These are phyloP conservation scores for Mimachlamys varia DNA, from an alignment of 2,888 invertebrate species.

Conservation along the genomic window DNA sequence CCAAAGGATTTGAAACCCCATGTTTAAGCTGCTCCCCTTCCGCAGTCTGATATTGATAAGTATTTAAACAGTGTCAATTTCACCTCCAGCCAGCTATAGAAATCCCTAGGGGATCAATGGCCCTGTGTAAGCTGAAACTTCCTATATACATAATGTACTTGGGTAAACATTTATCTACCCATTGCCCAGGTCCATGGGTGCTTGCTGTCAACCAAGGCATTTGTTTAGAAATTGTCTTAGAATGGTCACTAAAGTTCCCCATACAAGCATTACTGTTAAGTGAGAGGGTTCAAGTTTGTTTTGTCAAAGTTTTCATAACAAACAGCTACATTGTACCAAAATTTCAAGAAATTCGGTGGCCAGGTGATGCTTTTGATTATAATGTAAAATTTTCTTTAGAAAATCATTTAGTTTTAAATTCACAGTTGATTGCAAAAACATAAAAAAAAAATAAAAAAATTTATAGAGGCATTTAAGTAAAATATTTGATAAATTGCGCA, in stretches of 20 bases:
- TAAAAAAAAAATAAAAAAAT: no score
- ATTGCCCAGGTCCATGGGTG: neutral
- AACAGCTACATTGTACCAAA: neutral
- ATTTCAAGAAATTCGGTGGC: no score
- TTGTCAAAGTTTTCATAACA: neutral
- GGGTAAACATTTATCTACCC: conserved; percentile 11
- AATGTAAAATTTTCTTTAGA: no score
- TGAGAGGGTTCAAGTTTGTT: neutral
- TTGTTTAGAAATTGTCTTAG: neutral
- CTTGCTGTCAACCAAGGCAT: neutral
- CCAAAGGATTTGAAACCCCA: neutral
- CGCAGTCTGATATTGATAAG: neutral
- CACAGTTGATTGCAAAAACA: no score
- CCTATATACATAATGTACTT: no score
- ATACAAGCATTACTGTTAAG: neutral
- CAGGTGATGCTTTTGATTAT: no score
- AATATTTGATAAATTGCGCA: no score
- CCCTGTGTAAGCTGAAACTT: neutral
- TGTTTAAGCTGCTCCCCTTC: neutral
- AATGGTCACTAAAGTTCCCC: neutral
- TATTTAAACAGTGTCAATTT: conserved; percentile 14
- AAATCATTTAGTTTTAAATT: no score
- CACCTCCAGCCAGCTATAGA: neutral
- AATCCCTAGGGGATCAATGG: conserved; percentile 8
- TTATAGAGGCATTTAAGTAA: no score